Evolutionary conservation across 1,140 invertebrate genomes (phyloP).

Genomic region (Physella acuta): DNA sequence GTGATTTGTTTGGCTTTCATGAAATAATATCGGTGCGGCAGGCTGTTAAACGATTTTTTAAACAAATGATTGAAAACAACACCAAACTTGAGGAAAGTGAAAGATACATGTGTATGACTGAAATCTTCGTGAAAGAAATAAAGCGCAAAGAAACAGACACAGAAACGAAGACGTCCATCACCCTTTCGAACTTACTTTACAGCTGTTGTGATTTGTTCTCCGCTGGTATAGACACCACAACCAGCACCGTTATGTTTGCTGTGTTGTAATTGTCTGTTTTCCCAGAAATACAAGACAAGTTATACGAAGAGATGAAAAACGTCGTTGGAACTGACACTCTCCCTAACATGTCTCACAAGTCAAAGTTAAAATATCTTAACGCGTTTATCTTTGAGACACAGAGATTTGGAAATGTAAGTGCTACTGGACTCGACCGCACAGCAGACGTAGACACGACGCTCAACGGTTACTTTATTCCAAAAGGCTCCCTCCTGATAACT

Average conservation of each 20-base stretch:
- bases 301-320: constrained; percentile 82
- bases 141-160: constrained; percentile 20
- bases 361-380: constrained; percentile 32
- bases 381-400: constrained; percentile 32
- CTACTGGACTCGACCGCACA: constrained; percentile 52
- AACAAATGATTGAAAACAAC: constrained; percentile 3
- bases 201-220: constrained; percentile 28
- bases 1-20: constrained; percentile 31
- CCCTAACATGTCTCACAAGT: constrained; percentile 31
- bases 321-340: constrained; percentile 77
- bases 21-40: not conserved
- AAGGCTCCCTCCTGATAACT: constrained; percentile 45
- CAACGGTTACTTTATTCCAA: constrained; percentile 49
- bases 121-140: constrained; percentile 30
- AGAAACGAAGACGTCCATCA: constrained; percentile 18
- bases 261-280: constrained; percentile 78
- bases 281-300: constrained; percentile 72
- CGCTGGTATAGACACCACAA: constrained; percentile 37
- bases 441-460: constrained; percentile 39
- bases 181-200: constrained; percentile 40
- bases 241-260: constrained; percentile 65
- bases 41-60: constrained; percentile 2
- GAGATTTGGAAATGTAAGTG: constrained; percentile 30
- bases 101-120: constrained; percentile 25
- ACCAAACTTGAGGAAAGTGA: not conserved